Evolutionary conservation across 1,140 invertebrate species (phyloP).

Genomic region (Papilio helenus): DNA sequence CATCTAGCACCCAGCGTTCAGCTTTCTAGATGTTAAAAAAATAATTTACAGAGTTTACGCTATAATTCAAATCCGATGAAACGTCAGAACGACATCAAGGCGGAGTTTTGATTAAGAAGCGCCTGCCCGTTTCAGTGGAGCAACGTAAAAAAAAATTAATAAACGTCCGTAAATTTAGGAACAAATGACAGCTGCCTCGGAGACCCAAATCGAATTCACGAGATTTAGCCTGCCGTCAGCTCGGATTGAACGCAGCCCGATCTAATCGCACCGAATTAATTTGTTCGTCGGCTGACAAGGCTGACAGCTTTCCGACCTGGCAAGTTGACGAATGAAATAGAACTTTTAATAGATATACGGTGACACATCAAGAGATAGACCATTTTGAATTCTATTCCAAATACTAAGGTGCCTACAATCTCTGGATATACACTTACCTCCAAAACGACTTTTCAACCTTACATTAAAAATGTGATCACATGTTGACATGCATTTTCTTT

Average conservation of each 20-base stretch:
- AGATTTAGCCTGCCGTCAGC: constrained; percentile 9
- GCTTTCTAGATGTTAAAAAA: no score
- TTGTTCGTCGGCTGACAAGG: neutral
- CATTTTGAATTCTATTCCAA: neutral
- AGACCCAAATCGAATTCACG: constrained; percentile 22
- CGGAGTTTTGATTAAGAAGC: constrained; percentile 2
- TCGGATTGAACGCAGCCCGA: neutral
- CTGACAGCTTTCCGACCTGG: constrained; percentile 1
- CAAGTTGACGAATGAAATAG: neutral
- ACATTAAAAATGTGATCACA: no score
- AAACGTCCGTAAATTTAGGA: constrained; percentile 16
- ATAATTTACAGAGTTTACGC: neutral
- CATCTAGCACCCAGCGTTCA: no score
- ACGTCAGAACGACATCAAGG: neutral
- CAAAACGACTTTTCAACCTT: no score
- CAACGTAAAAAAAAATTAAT: constrained; percentile 22
- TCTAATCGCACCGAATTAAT: constrained; percentile 5
- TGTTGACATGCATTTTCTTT: no score
- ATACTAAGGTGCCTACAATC: no score
- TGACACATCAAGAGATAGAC: neutral
- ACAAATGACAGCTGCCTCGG: constrained; percentile 24
- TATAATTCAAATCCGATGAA: neutral
- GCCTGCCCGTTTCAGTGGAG: neutral
- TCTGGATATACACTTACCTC: no score
- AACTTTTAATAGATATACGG: neutral